These are phyloP conservation scores for Elegia similella DNA, from an alignment of 2,888 invertebrate species.

Conservation along the genomic window DNA sequence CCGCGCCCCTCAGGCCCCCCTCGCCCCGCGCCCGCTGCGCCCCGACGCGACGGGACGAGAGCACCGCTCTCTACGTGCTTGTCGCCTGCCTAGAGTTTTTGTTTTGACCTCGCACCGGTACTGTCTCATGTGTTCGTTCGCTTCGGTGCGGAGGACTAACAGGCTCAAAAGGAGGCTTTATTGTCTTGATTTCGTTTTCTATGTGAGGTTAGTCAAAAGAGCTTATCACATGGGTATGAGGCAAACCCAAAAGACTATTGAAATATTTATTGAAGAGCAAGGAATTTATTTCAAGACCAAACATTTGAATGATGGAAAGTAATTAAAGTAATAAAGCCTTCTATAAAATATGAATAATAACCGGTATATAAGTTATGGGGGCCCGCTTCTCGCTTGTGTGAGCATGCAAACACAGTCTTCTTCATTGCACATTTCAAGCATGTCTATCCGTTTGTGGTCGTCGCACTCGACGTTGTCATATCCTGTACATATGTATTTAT, in stretches of 20 bases:
- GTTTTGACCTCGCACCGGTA: slow-evolving; percentile 76
- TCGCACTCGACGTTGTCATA: slow-evolving; percentile 17
- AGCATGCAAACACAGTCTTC: slow-evolving; percentile 42
- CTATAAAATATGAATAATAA: slow-evolving; percentile 40
- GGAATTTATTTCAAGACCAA: too few species aligned
- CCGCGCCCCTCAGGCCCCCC: slow-evolving; percentile 18
- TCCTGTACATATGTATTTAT: neutral
- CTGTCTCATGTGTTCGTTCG: slow-evolving; percentile 67
- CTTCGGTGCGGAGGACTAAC: slow-evolving; percentile 71
- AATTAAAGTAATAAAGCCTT: slow-evolving; percentile 45
- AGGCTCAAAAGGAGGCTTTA: slow-evolving; percentile 47
- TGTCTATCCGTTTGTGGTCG: slow-evolving; percentile 16
- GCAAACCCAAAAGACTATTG: too few species aligned
- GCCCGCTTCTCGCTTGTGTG: slow-evolving; percentile 48
- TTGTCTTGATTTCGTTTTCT: slow-evolving; percentile 17
- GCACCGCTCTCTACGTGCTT: slow-evolving; percentile 76
- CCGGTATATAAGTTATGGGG: slow-evolving; percentile 55
- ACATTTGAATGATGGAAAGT: too few species aligned
- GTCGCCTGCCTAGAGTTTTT: slow-evolving; percentile 81
- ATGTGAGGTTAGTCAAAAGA: neutral
- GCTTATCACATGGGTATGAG: too few species aligned
- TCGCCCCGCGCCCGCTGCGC: slow-evolving; percentile 38
- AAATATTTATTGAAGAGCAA: too few species aligned
- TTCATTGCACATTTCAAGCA: slow-evolving; percentile 32
- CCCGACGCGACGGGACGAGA: slow-evolving; percentile 54